Base-by-base conservation (phyloP, 2,888 invertebrate species). In the Neoscelio sp. region DNA sequence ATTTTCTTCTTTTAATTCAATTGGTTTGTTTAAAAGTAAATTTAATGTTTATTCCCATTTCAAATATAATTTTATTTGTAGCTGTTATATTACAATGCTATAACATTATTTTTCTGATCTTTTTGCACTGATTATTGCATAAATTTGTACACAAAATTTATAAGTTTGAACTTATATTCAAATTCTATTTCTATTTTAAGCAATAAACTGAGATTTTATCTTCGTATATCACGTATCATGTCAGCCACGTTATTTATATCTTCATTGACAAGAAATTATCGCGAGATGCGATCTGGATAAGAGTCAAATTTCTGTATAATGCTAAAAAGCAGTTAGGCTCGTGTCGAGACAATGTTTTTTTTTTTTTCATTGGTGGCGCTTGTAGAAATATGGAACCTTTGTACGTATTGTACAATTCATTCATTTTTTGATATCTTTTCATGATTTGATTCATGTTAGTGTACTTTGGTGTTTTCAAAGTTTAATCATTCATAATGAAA, bases 181-280 rank as follows among this genome's bases (percentile, higher is more conserved):
- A n/a, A n/a, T n/a, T n/a, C 26, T 50, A 50, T 38, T 50, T 64
- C 28, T 50, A 17, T 50, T 50, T 13, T 23, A 26, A 5, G 26
- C 35, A 17, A 46, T 48, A 35, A 62, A 35, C 26, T 15, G n/a
- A 54, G 54, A 52, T 67, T 44, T 44, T 67, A 67, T 67, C 54
- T 64, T n/a, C 33, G 28, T 28, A 17, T 44, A 52, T 44, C 65
- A 23, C 44, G 28, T 67, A 67, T 65, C 65, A 28, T 12, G 48
- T 65, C 50, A 33, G 54, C 15, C 23, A 6, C 10, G 18, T 67
- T 30, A 67, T 42, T 42, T 67, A 44, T 54, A 67, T 67, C 52
- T 67, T 67, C 54, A 67, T 54, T 42, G 67, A 44, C 52, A 52
- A 44, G 42, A 52, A 52, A 30, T 42, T 44, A 64, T 64, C 40